Base-by-base conservation (phyloP, 2,888 invertebrate genomes). In the Andrena chrysosceles region DNA sequence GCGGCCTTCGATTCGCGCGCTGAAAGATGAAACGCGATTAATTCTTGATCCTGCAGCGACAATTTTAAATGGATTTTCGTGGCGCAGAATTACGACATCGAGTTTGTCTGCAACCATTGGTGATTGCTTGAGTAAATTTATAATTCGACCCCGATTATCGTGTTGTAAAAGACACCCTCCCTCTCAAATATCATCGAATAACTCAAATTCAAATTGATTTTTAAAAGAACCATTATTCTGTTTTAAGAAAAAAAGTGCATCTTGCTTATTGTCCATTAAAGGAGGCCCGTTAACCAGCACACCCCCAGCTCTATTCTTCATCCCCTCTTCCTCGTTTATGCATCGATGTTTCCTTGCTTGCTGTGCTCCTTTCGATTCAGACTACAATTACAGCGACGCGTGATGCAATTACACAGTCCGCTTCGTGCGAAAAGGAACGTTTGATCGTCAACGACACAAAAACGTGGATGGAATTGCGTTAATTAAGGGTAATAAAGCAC, bases 331-430 rank as follows among this genome's bases (percentile, higher is more conserved):
- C 60, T 67, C 49, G 42, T 64, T 63, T 62, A 20, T 70, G n/a
- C 48, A 35, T 66, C 29, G 54, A 29, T 42, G 49, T 49, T 68
- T 68, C 60, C 75, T 71, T 68, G 81, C 54, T 72, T 71, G 49
- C 20, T 49, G 56, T 72, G 49, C 52, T 63, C 68, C 83, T 77
- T 54, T 56, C 72, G 59, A 70, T 80, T 49, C 69, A 60, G 72
- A 69, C 67, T 70, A 33, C 26, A 63, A 62, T 83, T 71, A 63
- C 73, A 60, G 49, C 59, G 56, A 60, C 71, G 77, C 75, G 74
- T 66, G 83, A 82, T 85, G 83, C 89, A 90, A 92, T 92, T 92
- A 91, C 91, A 92, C 90, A 92, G 91, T 92, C 92, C 90, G 92
- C 86, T 91, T 90, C 90, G 80, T 85, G 90, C 87, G 92, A 92